These are phyloP conservation scores for Stigmatopora nigra DNA, from an alignment of 2,113 vertebrate genomes.

Conservation along the genomic window DNA sequence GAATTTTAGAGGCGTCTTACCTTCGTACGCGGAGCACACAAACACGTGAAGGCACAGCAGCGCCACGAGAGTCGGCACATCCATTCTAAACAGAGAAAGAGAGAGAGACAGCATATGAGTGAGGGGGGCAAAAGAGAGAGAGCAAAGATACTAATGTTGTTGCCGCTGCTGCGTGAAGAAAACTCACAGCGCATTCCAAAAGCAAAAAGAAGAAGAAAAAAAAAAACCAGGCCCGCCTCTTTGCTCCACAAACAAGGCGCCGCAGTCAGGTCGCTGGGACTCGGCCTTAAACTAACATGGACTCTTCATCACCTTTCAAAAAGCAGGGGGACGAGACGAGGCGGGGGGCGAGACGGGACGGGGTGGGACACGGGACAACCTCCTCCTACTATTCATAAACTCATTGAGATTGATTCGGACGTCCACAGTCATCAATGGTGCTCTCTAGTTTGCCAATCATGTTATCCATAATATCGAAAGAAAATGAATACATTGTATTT, in stretches of 20 bases:
- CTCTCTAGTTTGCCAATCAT: too few species aligned
- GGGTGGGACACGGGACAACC: too few species aligned
- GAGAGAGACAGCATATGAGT: not conserved
- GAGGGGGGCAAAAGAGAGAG: too few species aligned
- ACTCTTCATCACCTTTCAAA: conserved; percentile 7
- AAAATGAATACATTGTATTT: too few species aligned
- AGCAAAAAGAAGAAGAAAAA: conserved; percentile 39
- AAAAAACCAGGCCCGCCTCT: conserved; percentile 4
- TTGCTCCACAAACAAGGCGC: conserved; percentile 8
- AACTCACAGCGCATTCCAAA: conserved; percentile 65
- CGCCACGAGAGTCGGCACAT: conserved; percentile 63
- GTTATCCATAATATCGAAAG: too few species aligned
- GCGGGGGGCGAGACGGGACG: too few species aligned
- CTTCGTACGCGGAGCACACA: conserved; percentile 65
- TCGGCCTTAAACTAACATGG: conserved; percentile 2
- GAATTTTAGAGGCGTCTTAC: conserved; percentile 37
- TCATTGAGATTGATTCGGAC: too few species aligned
- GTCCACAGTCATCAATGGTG: too few species aligned
- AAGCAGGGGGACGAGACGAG: not conserved
- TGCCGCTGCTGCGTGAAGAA: conserved; percentile 25
- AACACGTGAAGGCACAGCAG: conserved; percentile 48
- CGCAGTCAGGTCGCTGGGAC: conserved; percentile 3
- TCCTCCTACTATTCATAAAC: too few species aligned
- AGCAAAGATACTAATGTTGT: conserved; percentile 15
- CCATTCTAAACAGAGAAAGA: conserved; percentile 54